Conservation (phyloP, 2,797 vertebrate genomes). For the Agapornis canus region DNA sequence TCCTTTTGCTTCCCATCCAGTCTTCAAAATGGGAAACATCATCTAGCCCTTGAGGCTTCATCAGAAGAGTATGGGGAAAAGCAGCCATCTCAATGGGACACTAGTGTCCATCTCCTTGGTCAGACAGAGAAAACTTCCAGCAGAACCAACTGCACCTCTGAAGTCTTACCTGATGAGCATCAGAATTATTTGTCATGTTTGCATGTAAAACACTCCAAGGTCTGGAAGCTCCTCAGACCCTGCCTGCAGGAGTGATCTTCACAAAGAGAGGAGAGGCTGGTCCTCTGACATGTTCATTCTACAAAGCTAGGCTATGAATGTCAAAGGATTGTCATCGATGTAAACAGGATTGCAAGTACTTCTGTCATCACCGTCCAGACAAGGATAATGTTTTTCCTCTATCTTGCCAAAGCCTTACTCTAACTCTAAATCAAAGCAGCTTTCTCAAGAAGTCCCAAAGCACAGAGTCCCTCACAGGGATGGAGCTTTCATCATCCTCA, state of each 20-base stretch:
- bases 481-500: neutral
- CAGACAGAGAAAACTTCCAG: neutral
- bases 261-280: neutral
- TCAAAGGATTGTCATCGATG: accelerated
- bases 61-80: neutral
- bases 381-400: neutral
- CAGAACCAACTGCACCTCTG: neutral
- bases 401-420: neutral
- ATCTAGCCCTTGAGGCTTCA: neutral
- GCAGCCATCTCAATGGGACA: neutral
- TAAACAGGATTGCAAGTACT: neutral
- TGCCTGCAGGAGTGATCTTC: accelerated
- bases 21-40: neutral
- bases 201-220: neutral
- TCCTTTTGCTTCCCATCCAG: neutral
- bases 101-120: neutral
- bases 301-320: neutral
- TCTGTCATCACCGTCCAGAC: neutral
- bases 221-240: neutral
- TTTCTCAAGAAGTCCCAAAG: neutral
- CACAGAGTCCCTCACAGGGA: neutral
- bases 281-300: neutral
- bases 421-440: neutral
- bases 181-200: neutral
- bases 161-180: neutral